Percentiles rank a stretch among this genome's conserved stretches.
phyloP scores from a whole-genome alignment of 2,797 vertebrate species.

The Phylloscopus collybita region DNA sequence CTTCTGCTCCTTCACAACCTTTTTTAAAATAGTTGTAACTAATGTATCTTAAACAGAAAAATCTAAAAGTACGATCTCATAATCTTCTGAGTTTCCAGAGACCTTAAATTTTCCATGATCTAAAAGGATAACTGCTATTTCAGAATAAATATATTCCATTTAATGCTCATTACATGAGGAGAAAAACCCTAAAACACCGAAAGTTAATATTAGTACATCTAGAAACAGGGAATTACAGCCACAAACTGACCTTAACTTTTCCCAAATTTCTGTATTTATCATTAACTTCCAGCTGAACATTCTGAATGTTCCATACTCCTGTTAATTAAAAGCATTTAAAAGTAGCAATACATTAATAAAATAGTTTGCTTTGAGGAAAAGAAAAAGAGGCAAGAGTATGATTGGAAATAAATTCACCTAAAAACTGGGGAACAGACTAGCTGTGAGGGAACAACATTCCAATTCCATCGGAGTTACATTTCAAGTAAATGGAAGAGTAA shows the following conservation, averaged over 20 bases:
- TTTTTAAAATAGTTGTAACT: background rate
- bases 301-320: background rate
- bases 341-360: background rate
- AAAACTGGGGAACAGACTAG: background rate
- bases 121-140: background rate
- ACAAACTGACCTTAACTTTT: background rate
- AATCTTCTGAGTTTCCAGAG: background rate
- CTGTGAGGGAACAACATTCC: background rate
- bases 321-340: background rate
- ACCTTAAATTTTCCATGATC: background rate
- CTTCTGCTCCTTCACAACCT: background rate
- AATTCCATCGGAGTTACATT: background rate
- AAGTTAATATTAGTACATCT: background rate
- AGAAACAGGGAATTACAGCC: background rate
- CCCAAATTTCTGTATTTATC: background rate
- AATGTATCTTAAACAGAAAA: background rate
- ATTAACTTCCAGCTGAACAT: background rate
- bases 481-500: background rate
- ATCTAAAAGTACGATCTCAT: background rate
- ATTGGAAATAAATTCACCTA: background rate
- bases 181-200: background rate
- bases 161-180: background rate
- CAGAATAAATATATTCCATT: background rate
- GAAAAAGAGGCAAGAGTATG: background rate
- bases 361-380: background rate